Base-by-base conservation (phyloP, 2,113 vertebrate genomes). In the Cyphomyrus discorhynchus region DNA sequence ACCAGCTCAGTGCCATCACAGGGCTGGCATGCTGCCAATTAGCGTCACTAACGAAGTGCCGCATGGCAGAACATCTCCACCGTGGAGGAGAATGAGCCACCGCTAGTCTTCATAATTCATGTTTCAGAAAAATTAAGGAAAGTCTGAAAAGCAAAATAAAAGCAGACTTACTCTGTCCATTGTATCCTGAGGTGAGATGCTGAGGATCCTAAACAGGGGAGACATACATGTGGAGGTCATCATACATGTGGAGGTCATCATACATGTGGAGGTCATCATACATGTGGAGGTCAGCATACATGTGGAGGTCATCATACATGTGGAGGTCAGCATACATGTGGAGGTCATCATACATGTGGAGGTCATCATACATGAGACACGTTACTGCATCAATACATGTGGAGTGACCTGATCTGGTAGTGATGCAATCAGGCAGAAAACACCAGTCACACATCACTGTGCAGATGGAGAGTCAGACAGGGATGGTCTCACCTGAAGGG, bases 181-280 rank as follows among this genome's bases (percentile, higher is more conserved):
- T 96, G 95, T 98, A 98, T 96, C 97, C 97, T 91, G 97, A 97
- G 94, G 97, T 97, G 96, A 97, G 95, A 95, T 98, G 97, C 93
- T 98, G 97, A 2, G 97, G 95, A 92, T 98, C 98, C 98, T 99
- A 91, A 80, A 94, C 95, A 89, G 94, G 86, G 96, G 21, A 3
- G 3, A 42, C 0, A 45, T 42, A 84, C 52, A 90, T 19, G 85
- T 39, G 10, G 87, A 13, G 0, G 46, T 46, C 84, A 39, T 2
- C 39, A 39, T 39, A 39, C 39, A 39, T 39, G 39, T 39, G 39
- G 39, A 39, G 39, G 39, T 39, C 39, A 39, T 2, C 39, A 39
- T 39, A 39, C 39, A 39, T 39, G 39, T 39, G 39, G 39, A 39
- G 2, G 39, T 39, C 39, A 39, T 2, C 39, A 39, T 70, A 49